Percentiles rank a stretch among this genome's conserved stretches.
phyloP scores from a whole-genome alignment of 2,797 vertebrate species.

The Danio choprae region DNA sequence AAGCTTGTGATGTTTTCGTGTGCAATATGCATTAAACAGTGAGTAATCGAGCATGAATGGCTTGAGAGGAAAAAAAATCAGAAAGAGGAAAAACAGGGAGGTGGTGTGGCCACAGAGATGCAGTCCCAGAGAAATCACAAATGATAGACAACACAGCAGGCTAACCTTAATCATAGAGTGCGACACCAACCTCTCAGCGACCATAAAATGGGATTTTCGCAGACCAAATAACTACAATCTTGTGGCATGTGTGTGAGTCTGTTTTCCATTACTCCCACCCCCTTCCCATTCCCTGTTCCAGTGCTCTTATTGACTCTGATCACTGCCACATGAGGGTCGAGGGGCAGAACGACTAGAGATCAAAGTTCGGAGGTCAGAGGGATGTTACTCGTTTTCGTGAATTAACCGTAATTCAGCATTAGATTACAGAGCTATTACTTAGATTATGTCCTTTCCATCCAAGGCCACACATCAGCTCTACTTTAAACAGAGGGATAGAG shows the following conservation, averaged over 20 bases:
- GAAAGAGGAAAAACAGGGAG: slow-evolving; percentile 7
- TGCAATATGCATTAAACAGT: not conserved
- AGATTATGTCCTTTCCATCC: slow-evolving; percentile 22
- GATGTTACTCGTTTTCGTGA: slow-evolving; percentile 55
- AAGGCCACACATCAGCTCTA: slow-evolving; percentile 17
- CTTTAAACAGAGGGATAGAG: not conserved
- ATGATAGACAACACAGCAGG: slow-evolving; percentile 12
- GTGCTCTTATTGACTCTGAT: slow-evolving; percentile 55
- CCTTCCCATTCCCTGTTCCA: slow-evolving; percentile 39
- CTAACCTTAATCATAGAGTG: slow-evolving; percentile 31
- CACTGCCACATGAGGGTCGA: slow-evolving; percentile 57
- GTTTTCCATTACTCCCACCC: slow-evolving; percentile 53
- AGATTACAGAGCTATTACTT: slow-evolving; percentile 40
- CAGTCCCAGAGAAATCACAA: slow-evolving; percentile 2
- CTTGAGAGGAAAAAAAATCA: not conserved
- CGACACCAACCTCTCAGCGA: slow-evolving; percentile 6
- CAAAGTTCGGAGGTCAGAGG: slow-evolving; percentile 50
- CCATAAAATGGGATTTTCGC: slow-evolving; percentile 19
- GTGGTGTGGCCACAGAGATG: not conserved
- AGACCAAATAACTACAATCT: slow-evolving; percentile 13
- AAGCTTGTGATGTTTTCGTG: not conserved
- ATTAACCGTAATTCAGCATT: slow-evolving; percentile 49
- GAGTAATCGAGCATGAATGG: not conserved
- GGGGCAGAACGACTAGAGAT: slow-evolving; percentile 1
- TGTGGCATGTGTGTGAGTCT: slow-evolving; percentile 27